Evolutionary conservation across 1,140 invertebrate genomes (phyloP), one percentile per base, ranked within the genome.

Genomic region (Camponotus floridanus): DNA sequence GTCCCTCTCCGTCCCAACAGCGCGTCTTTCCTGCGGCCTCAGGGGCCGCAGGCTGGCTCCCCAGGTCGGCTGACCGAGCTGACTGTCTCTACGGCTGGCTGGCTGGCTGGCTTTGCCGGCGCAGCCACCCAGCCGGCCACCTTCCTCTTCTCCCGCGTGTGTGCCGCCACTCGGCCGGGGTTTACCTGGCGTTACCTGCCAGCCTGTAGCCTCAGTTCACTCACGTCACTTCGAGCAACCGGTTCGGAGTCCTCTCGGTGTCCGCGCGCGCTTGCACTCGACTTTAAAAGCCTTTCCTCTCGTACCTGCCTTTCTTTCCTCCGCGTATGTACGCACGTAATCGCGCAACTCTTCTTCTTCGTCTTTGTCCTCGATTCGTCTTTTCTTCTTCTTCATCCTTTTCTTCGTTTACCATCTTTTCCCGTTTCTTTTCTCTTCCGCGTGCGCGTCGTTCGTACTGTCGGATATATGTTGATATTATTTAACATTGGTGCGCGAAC

Each of bases 131-230:
- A 86, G 87, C 87, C 85, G 79, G 73, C 78, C 83, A 76, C 90
- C 78, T 87, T 92, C 86, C 73, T 87, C 85, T 81, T 88, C 86
- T 88, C 83, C 61, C 70, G 68, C 85, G 67, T 86, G 74, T 90
- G 86, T 90, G 79, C 70, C 83, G 78, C 89, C 81, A 87, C 76
- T 87, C 87, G 89, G 55, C 74, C 59, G 81, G 87, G 88, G 94
- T 93, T 95, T 94, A 94, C 94, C 94, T 95, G 94, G 94, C 93
- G 92, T 94, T 95, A 95, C 94, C 94, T 94, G 94, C 91, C 92
- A 92, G 91, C 91, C 90, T 88, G 92, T 90, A 93, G 92, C 85
- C 93, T 95, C 93, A 95, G 94, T 95, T 95, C 92, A 92, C 94
- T 95, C 93, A 94, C 94, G 94, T 95, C 94, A 94, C 94, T 95